These are phyloP conservation scores for Dermatophagoides farinae DNA, from an alignment of 1,140 invertebrate species.

Conservation along the genomic window DNA sequence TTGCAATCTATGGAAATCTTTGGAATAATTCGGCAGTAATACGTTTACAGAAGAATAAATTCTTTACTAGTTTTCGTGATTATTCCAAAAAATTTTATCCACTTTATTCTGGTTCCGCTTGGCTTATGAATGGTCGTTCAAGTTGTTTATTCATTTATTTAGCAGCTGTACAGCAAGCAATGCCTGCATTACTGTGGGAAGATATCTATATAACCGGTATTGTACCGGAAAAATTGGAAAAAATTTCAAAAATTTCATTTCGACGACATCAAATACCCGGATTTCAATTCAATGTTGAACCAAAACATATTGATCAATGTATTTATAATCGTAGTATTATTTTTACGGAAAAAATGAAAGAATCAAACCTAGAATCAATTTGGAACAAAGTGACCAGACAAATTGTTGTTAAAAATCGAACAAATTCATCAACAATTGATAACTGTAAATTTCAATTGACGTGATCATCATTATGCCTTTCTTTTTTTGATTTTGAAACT, in stretches of 20 bases:
- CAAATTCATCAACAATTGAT: too few species aligned
- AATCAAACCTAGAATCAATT: not conserved
- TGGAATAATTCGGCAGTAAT: not conserved
- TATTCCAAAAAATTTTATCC: conserved; percentile 18
- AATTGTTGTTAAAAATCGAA: too few species aligned
- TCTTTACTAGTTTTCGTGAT: conserved; percentile 17
- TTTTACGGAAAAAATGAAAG: not conserved
- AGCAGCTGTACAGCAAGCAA: conserved; percentile 36
- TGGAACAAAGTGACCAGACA: not conserved
- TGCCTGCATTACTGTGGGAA: conserved; percentile 52
- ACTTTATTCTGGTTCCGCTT: conserved; percentile 22
- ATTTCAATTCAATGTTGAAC: not conserved
- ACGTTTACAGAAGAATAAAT: conserved; percentile 43
- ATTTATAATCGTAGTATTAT: not conserved
- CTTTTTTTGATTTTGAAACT: too few species aligned
- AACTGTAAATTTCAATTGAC: too few species aligned
- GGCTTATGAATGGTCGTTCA: conserved; percentile 30
- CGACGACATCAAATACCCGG: conserved; percentile 1
- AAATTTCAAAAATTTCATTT: not conserved
- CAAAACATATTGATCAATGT: not conserved
- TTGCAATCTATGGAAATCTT: conserved; percentile 23
- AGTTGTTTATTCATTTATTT: conserved; percentile 40
- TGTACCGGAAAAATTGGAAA: conserved; percentile 16
- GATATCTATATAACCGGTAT: conserved; percentile 62
- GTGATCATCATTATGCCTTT: too few species aligned